These are phyloP conservation scores for Aphaenogaster rudis DNA, from an alignment of 1,140 invertebrate species.

Conservation along the genomic window DNA sequence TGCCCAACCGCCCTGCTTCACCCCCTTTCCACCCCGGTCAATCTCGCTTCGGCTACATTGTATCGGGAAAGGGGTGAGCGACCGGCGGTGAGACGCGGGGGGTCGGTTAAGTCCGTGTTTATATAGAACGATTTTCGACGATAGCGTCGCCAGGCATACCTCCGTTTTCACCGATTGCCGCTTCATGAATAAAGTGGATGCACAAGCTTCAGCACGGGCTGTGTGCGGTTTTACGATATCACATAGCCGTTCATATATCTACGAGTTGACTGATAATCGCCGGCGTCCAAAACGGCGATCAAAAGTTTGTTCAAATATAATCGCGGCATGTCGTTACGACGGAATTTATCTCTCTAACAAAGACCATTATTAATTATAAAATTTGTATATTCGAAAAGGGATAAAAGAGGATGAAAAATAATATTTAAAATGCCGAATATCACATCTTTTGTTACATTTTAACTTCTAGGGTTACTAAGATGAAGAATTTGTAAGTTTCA, in stretches of 20 bases:
- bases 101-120: slow-evolving; percentile 73
- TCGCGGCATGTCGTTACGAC: neutral
- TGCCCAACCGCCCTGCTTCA: slow-evolving; percentile 57
- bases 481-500: slow-evolving; percentile 1
- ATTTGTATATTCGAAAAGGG: neutral
- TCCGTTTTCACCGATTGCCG: slow-evolving; percentile 70
- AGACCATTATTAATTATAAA: neutral
- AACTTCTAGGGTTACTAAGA: neutral
- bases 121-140: slow-evolving; percentile 77
- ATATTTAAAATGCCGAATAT: neutral
- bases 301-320: slow-evolving; percentile 2
- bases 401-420: neutral
- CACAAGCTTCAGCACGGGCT: slow-evolving; percentile 5
- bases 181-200: slow-evolving; percentile 54
- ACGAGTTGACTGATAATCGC: slow-evolving; percentile 43
- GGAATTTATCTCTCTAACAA: neutral
- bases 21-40: slow-evolving; percentile 74
- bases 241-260: slow-evolving; percentile 21
- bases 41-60: slow-evolving; percentile 78
- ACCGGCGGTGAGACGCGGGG: slow-evolving; percentile 14
- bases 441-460: neutral
- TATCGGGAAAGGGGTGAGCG: slow-evolving; percentile 77
- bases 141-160: slow-evolving; percentile 70
- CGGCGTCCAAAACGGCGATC: neutral
- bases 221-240: slow-evolving; percentile 49